Conservation (phyloP, 2,797 vertebrate genomes). For the Helarctos malayanus region DNA sequence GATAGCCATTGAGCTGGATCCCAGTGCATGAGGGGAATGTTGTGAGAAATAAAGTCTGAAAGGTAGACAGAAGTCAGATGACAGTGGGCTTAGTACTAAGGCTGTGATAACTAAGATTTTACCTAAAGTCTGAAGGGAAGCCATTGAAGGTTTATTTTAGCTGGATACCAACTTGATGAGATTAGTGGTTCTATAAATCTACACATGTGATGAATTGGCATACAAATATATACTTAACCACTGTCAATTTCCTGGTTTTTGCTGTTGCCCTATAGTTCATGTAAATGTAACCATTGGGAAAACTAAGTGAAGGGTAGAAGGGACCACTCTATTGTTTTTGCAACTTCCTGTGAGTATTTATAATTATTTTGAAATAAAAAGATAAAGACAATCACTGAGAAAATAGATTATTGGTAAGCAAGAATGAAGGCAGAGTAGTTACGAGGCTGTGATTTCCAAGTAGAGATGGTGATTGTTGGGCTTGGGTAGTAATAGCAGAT, state of each 20-base stretch:
- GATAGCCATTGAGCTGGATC: neutral
- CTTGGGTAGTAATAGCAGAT: neutral
- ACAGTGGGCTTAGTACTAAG: neutral
- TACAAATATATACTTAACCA: neutral
- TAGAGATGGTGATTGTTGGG: neutral
- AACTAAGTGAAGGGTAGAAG: neutral
- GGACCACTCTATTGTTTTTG: neutral
- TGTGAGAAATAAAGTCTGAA: neutral
- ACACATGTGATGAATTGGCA: neutral
- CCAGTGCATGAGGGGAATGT: neutral
- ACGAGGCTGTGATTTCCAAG: neutral
- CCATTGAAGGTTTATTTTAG: neutral
- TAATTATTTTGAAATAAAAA: constrained; percentile 12
- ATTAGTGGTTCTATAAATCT: neutral
- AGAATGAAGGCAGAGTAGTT: constrained; percentile 2
- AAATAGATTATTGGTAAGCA: neutral
- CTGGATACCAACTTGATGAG: neutral
- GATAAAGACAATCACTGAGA: neutral
- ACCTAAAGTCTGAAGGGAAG: neutral
- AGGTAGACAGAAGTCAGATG: neutral
- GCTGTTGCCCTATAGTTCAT: neutral
- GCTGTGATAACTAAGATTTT: neutral
- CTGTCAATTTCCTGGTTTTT: neutral
- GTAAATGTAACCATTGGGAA: neutral
- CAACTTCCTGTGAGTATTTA: neutral